Percentiles rank a stretch among this genome's conserved stretches.
These are phyloP conservation scores for Microcebus griseorufus DNA, from an alignment of 2,113 vertebrate species.

Conservation along the genomic window DNA sequence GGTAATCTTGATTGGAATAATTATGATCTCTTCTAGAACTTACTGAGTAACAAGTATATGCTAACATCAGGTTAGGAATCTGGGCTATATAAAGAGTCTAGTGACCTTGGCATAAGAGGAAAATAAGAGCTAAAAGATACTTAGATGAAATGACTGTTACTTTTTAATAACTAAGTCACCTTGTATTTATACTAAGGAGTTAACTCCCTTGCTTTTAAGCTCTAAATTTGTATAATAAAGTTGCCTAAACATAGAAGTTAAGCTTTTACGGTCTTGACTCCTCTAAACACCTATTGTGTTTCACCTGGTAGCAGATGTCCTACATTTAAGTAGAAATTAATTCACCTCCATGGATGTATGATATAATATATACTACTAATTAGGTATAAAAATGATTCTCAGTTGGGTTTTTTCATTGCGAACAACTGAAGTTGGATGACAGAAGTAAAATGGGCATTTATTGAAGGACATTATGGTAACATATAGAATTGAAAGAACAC, in stretches of 20 bases:
- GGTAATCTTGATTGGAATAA: neutral
- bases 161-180: neutral
- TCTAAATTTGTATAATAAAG: neutral
- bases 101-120: neutral
- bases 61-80: neutral
- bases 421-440: neutral
- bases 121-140: neutral
- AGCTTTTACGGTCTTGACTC: neutral
- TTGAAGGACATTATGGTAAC: neutral
- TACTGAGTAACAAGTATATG: neutral
- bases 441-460: neutral
- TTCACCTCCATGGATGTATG: neutral
- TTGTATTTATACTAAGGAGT: neutral
- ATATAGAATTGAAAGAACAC: neutral
- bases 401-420: neutral
- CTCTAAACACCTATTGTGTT: neutral
- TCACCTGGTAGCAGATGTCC: neutral
- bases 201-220: neutral
- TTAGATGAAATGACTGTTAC: neutral
- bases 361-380: neutral
- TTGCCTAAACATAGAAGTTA: constrained; percentile 1
- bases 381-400: neutral
- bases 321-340: neutral
- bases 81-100: neutral
- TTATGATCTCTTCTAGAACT: neutral